Conservation (phyloP, 2,113 vertebrate genomes). For the Tenrec ecaudatus region DNA sequence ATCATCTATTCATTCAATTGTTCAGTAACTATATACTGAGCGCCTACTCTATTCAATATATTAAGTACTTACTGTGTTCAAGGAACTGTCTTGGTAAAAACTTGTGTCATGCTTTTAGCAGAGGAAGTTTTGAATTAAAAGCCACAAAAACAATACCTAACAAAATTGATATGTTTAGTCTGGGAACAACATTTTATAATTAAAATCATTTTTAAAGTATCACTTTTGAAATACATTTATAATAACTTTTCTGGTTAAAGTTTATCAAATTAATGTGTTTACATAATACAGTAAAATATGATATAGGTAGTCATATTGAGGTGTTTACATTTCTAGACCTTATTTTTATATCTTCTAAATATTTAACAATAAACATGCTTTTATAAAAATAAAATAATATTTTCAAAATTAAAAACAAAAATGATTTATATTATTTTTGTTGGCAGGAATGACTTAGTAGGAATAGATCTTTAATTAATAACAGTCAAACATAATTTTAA, state of each 20-base stretch:
- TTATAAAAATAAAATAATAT: too few relatives aligned
- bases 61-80: too few relatives aligned
- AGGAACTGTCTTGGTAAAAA: neutral
- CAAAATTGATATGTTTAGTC: neutral
- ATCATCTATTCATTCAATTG: too few relatives aligned
- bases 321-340: neutral
- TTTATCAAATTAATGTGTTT: neutral
- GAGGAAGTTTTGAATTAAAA: constrained; percentile 10
- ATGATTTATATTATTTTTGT: too few relatives aligned
- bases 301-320: neutral
- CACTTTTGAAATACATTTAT: neutral
- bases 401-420: too few relatives aligned
- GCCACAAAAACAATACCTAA: neutral
- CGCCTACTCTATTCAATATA: too few relatives aligned
- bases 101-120: constrained; percentile 2
- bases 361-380: neutral
- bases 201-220: constrained; percentile 32
- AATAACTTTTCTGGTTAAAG: neutral
- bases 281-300: neutral
- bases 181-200: neutral
- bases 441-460: too few relatives aligned
- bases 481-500: too few relatives aligned
- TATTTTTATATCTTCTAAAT: neutral
- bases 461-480: too few relatives aligned
- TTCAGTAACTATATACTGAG: too few relatives aligned